Evolutionary conservation across 2,888 invertebrate genomes (phyloP).

Genomic region (Noctua pronuba): DNA sequence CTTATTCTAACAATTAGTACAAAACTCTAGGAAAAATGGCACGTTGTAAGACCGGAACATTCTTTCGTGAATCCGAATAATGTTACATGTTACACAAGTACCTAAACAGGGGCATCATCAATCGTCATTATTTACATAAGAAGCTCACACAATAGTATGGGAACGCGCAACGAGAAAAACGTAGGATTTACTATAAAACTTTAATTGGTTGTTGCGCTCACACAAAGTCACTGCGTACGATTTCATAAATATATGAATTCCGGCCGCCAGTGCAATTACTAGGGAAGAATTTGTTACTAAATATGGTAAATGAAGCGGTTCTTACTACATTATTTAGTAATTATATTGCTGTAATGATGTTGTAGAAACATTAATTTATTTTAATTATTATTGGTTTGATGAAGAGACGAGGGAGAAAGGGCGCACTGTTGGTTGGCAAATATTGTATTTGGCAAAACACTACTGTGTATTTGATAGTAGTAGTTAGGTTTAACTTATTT

Average conservation of each 20-base stretch:
- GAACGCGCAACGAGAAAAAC: slow-evolving; percentile 69
- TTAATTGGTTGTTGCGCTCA: slow-evolving; percentile 65
- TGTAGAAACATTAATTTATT: slow-evolving; percentile 36
- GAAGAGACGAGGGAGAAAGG: slow-evolving; percentile 14
- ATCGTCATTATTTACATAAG: slow-evolving; percentile 78
- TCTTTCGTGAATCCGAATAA: slow-evolving; percentile 53
- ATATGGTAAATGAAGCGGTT: slow-evolving; percentile 51
- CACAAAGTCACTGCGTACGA: slow-evolving; percentile 59
- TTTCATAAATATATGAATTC: slow-evolving; percentile 61
- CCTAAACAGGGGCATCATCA: slow-evolving; percentile 67
- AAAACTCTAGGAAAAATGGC: neutral
- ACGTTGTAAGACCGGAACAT: neutral
- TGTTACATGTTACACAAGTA: slow-evolving; percentile 68
- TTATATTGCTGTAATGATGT: slow-evolving; percentile 45
- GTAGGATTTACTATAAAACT: slow-evolving; percentile 65
- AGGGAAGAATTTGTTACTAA: slow-evolving; percentile 63
- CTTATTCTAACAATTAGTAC: neutral
- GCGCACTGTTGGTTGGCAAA: neutral
- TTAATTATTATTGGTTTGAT: slow-evolving; percentile 33
- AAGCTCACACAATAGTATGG: slow-evolving; percentile 75
- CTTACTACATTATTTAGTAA: slow-evolving; percentile 58
- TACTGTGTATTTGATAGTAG: neutral
- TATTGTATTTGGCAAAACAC: slow-evolving; percentile 12
- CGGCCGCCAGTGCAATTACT: slow-evolving; percentile 45
- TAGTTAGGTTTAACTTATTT: too few relatives aligned